Percentiles rank a stretch among this genome's conserved stretches.
Evolutionary conservation across 2,888 invertebrate genomes (phyloP).

Genomic region (Cataglyphis albicans): DNA sequence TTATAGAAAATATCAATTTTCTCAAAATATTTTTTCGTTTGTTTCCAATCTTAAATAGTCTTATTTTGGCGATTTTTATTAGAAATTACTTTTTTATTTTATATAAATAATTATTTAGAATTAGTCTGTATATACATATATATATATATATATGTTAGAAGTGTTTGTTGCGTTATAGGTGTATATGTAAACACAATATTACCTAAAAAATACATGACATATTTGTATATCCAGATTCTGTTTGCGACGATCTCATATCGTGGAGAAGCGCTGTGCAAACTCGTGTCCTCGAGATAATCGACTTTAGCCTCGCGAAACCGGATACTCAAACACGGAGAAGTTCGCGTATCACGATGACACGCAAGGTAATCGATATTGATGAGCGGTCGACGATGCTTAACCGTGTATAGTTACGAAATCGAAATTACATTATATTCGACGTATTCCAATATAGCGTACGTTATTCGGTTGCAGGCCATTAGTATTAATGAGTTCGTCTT

Average conservation of each 20-base stretch:
- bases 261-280: conserved; percentile 16
- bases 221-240: conserved; percentile 3
- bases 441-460: conserved; percentile 54
- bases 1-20: neutral
- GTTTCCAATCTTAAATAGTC: neutral
- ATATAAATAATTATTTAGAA: neutral
- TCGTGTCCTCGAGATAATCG: conserved; percentile 15
- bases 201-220: neutral
- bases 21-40: neutral
- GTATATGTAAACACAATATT: neutral
- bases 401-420: conserved; percentile 65
- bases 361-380: conserved; percentile 10
- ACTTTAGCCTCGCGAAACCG: neutral
- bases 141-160: neutral
- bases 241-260: conserved; percentile 5
- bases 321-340: conserved; percentile 24
- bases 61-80: neutral
- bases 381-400: conserved; percentile 54
- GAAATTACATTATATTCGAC: conserved; percentile 65
- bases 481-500: conserved; percentile 62
- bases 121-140: too few species aligned
- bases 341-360: conserved; percentile 26
- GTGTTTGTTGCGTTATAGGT: neutral
- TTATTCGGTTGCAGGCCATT: conserved; percentile 53
- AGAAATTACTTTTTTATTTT: neutral